Evolutionary conservation across 2,113 vertebrate species (phyloP), one percentile per base, ranked within the genome.

Genomic region (Brachyhypopomus gauderio): DNA sequence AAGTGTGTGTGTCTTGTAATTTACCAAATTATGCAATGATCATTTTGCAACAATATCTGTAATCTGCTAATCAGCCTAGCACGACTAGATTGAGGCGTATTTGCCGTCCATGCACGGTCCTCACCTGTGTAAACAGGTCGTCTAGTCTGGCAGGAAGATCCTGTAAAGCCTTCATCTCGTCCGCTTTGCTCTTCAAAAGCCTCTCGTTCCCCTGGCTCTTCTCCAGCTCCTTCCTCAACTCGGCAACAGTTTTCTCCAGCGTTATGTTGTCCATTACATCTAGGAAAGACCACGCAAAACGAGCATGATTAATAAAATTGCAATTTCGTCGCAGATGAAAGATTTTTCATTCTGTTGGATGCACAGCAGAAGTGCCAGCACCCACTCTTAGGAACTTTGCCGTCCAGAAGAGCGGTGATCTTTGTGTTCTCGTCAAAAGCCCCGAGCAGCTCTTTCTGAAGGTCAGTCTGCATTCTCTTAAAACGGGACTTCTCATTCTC

Each of bases 351-450:
- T 20, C n/a, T 27, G 25, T 41, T 41, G 41, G 41, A 41, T 41
- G 7, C 41, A 23, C 20, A 60, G 30, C 3, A 30, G 30, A 2
- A 56, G 8, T 11, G n/a, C 19, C 0, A 9, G 27, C 12, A 82
- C 89, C 4, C 92, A 98, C 97, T 94, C 95, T 95, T 94, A 22
- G 96, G 95, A 83, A 95, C 91, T 91, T 94, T 97, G 48, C 94
- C 95, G 52, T 96, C 94, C 30, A 96, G 74, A 64, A 97, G 87
- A 3, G 90, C 80, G 0, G 86, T 94, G 6, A 99, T 92, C 66
- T 94, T 96, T n/a, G 89, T 85, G 86, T 98, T 97, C 90, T 98
- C 96, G 38, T 92, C 91, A 83, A 95, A 96, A 1, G 88, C 91
- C 11, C 87, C 88, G 0, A 94, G 95, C 52, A 98, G 87, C 72